Conservation (phyloP, 2,113 vertebrate species). For the Calidris pugnax region DNA sequence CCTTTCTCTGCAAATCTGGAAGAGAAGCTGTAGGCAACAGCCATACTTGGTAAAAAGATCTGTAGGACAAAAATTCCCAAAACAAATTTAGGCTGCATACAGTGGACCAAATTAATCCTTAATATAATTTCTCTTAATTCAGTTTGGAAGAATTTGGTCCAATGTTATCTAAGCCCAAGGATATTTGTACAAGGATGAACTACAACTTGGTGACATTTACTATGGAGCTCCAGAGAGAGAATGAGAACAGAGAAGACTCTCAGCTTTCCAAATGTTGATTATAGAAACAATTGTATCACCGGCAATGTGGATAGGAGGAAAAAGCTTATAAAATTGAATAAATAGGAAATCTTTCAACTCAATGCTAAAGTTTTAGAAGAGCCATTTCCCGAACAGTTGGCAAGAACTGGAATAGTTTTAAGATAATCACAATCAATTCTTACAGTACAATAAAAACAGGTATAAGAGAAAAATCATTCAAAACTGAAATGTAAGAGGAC, state of each 20-base stretch:
- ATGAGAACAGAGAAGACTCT: not conserved
- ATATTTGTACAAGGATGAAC: slow-evolving; percentile 6
- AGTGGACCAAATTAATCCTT: not conserved
- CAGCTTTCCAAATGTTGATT: not conserved
- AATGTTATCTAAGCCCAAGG: not conserved
- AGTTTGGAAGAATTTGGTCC: not conserved
- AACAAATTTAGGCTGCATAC: not conserved
- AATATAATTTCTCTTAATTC: not conserved
- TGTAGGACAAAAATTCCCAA: not conserved
- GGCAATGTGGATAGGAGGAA: not conserved
- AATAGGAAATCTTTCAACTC: slow-evolving; percentile 53
- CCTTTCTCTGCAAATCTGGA: not conserved
- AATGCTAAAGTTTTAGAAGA: slow-evolving; percentile 32
- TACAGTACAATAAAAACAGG: slow-evolving; percentile 57
- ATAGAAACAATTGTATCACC: slow-evolving; percentile 3
- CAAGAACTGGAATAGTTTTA: slow-evolving; percentile 41
- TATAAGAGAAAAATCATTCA: slow-evolving; percentile 44
- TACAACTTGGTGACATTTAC: slow-evolving; percentile 6
- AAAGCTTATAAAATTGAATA: slow-evolving; percentile 37
- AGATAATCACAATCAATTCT: slow-evolving; percentile 58
- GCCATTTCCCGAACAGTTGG: not conserved
- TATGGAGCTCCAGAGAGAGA: not conserved
- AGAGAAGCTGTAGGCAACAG: not conserved
- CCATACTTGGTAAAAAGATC: not conserved
- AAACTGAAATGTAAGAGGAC: slow-evolving; percentile 46